Percentiles rank a stretch among this genome's conserved stretches.
phyloP scores from a whole-genome alignment of 92 coral and sea anemone species.

The Epizoanthus scotinus region DNA sequence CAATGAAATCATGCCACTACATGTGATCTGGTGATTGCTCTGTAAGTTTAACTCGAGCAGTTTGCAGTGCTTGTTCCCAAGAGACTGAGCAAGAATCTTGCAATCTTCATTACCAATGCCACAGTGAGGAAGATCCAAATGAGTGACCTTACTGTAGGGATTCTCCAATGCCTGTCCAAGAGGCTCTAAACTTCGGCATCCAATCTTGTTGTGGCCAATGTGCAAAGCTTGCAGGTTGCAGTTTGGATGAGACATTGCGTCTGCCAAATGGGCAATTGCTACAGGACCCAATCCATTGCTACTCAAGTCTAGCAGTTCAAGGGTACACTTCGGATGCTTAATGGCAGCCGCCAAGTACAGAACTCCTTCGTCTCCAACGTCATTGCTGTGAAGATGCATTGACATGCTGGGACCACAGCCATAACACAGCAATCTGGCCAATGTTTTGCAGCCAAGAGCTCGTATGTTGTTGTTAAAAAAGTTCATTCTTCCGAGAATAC shows the following conservation, averaged over 20 bases:
- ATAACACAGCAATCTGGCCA: slow-evolving; percentile 4
- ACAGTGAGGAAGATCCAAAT: slow-evolving; percentile 3
- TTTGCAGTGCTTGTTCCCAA: not conserved
- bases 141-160: slow-evolving; percentile 7
- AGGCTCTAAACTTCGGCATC: slow-evolving; percentile 41
- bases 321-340: slow-evolving; percentile 3
- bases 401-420: slow-evolving; percentile 16
- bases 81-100: slow-evolving; percentile 6
- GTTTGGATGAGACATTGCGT: slow-evolving; percentile 46
- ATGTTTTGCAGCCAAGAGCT: slow-evolving; percentile 11
- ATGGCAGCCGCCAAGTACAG: slow-evolving; percentile 1
- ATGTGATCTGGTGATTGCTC: not conserved
- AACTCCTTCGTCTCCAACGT: slow-evolving; percentile 28
- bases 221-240: slow-evolving; percentile 45
- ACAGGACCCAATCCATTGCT: slow-evolving; percentile 14
- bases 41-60: slow-evolving; percentile 5
- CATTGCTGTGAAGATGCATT: slow-evolving; percentile 21
- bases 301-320: slow-evolving; percentile 14
- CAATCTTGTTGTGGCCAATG: slow-evolving; percentile 60
- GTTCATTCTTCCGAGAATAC: not conserved
- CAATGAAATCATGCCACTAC: slow-evolving; percentile 14
- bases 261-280: not conserved
- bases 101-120: slow-evolving; percentile 17
- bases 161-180: slow-evolving; percentile 51
- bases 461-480: slow-evolving; percentile 25